These are phyloP conservation scores for Poeciliopsis paucimaculata DNA, from an alignment of 2,797 vertebrate species.

Conservation along the genomic window DNA sequence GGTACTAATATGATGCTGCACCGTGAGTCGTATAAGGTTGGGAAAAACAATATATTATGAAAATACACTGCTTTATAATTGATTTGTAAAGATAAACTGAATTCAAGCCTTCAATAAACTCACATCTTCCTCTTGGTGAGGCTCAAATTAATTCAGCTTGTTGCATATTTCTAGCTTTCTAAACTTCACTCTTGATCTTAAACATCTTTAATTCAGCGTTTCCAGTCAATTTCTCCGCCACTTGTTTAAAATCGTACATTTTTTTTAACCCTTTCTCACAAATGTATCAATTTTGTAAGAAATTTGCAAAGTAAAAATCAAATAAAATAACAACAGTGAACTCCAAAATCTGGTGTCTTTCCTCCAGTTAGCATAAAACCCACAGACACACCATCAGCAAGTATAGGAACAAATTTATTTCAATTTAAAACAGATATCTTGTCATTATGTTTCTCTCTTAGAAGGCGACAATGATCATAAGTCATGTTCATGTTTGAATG, in stretches of 20 bases:
- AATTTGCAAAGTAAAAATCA: neutral
- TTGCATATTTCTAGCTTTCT: neutral
- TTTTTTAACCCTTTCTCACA: neutral
- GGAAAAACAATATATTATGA: neutral
- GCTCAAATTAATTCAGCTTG: neutral
- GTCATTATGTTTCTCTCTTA: conserved; percentile 89
- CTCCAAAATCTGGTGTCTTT: neutral
- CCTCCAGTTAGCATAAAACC: conserved; percentile 39
- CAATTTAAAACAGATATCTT: conserved; percentile 99
- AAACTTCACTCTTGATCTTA: neutral
- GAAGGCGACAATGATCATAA: conserved; percentile 98
- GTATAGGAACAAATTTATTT: conserved; percentile 99
- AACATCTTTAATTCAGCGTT: neutral
- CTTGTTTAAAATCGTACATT: too few species aligned
- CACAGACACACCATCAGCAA: conserved; percentile 74
- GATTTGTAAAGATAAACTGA: neutral
- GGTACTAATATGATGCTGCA: neutral
- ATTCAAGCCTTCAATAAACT: neutral
- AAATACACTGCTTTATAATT: neutral
- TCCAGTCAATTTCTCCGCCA: neutral
- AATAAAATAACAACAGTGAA: neutral
- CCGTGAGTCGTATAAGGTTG: neutral
- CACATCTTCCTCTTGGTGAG: neutral
- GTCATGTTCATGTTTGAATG: conserved; percentile 91
- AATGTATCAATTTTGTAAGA: neutral